Base-by-base conservation (phyloP, 2,797 vertebrate genomes). In the Tachyglossus aculeatus region DNA sequence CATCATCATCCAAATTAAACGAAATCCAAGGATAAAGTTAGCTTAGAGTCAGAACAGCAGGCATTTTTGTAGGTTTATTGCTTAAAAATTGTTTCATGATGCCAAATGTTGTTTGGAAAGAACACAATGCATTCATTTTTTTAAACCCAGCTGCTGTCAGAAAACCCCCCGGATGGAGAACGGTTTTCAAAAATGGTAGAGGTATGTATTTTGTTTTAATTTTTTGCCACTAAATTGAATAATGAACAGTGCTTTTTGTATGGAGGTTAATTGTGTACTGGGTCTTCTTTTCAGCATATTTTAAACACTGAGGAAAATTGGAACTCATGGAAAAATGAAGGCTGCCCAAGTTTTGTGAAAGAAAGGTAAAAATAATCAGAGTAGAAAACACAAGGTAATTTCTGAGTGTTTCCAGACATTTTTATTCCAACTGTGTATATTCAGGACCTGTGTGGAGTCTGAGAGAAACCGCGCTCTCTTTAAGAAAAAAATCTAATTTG, bases 241-340 rank as follows among this genome's bases (percentile, higher is more conserved):
- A 47, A 67, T 61, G 77, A 39, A 64, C 36, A 34, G 18, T 37
- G 75, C 43, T 3, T 48, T 0, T 10, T 13, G 37, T 57, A 7
- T 6, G 66, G 55, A 15, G 45, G 4, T 60, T 12, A 74, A 71
- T 40, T 2, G 0, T 51, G 27, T 43, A 19, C 52, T 56, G 27
- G 16, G 34, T 71, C 16, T 84, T 45, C 86, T 88, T 87, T 73
- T 39, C 86, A 99, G 98, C 98, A 98, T 79, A 97, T 99, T 90
- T 93, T 99, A 82, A 96, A 95, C 90, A 97, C 96, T 9, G 98
- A 99, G 88, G 98, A 99, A 86, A 99, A 99, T 91, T 99, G 98
- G 98, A 99, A 98, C 63, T 87, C 92, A 0, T 99, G 98, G 98
- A 99, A 99, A 90, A 99, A 99, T 37, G 98, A 99, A 89, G 98